Evolutionary conservation across 2,888 invertebrate species (phyloP).

Genomic region (Megastigmus dorsalis): DNA sequence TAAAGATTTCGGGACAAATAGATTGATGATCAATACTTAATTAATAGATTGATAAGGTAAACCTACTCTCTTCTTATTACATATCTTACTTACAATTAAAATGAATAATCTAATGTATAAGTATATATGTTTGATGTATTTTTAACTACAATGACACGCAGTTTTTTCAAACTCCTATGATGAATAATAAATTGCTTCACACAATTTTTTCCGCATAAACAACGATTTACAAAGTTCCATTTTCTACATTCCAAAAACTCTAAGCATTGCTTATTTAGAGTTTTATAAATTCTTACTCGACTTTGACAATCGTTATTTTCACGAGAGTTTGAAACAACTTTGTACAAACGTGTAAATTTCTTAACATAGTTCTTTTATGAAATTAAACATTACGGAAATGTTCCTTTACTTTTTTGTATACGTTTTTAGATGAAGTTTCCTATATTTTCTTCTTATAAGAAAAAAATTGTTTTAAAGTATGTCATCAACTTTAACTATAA

Average conservation of each 20-base stretch:
- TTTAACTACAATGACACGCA: conserved; percentile 45
- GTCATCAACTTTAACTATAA: conserved; percentile 42
- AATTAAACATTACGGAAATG: conserved; percentile 42
- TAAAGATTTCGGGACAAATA: conserved; percentile 13
- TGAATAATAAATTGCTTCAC: conserved; percentile 16
- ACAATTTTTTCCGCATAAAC: conserved; percentile 20
- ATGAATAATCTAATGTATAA: conserved; percentile 34
- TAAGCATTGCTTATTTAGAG: not conserved
- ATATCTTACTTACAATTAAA: conserved; percentile 46
- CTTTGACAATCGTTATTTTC: conserved; percentile 19
- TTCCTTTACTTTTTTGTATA: conserved; percentile 31
- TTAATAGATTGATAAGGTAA: conserved; percentile 32
- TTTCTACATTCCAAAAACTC: conserved; percentile 2
- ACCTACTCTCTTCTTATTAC: conserved; percentile 39
- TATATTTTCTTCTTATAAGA: conserved; percentile 15
- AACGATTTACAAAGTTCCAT: conserved; percentile 15
- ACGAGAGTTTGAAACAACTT: conserved; percentile 44
- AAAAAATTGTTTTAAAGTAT: conserved; percentile 28
- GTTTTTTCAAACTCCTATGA: conserved; percentile 32
- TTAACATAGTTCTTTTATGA: conserved; percentile 33
- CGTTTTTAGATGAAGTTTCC: conserved; percentile 13
- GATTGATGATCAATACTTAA: conserved; percentile 38
- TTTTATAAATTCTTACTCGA: conserved; percentile 11
- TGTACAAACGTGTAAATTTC: conserved; percentile 41
- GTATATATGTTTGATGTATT: conserved; percentile 34